Evolutionary conservation across 2,888 invertebrate genomes (phyloP), one percentile per base, ranked within the genome.

Genomic region (Drosophila aldrichi): DNA sequence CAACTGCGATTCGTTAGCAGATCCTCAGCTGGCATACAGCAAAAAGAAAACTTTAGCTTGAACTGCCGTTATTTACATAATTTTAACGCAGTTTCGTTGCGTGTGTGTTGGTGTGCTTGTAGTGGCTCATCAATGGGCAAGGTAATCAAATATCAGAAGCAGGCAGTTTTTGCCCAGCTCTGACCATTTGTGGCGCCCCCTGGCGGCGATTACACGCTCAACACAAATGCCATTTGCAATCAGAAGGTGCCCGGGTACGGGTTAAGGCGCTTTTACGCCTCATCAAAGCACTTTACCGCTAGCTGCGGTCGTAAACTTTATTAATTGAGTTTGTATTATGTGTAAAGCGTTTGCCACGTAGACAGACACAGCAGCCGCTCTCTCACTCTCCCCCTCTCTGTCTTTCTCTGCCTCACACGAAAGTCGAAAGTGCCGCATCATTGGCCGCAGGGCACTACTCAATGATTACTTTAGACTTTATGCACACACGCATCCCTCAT

Each of bases 241-340:
- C 43, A 25, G 62, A 25, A 68, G 51, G 67, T 73, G 55, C n/a
- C 2, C 34, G 36, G 38, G 65, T 62, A 77, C 77, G 80, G 81
- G 81, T 82, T 79, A 66, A 58, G 60, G 59, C 72, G 58, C 77
- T 81, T 87, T 81, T 65, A 81, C 81, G 84, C 81, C 88, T 82
- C 88, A 82, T 82, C 84, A 83, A 87, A 81, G 69, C 88, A 71
- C 66, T 82, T 87, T 76, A 65, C 65, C 81, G 83, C 81, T 82
- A 55, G 54, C 56, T 80, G 81, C 65, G 63, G 51, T 70, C 87
- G 87, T 87, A 77, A 83, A 82, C 82, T 80, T 80, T 81, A 87
- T 82, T 82, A 82, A 82, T 82, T 87, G 87, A 87, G 83, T 86
- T 82, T 77, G 83, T 80, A 74, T 82, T 71, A 60, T 70, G 74